Conservation (phyloP, 2,113 vertebrate genomes). For the Gila orcuttii region DNA sequence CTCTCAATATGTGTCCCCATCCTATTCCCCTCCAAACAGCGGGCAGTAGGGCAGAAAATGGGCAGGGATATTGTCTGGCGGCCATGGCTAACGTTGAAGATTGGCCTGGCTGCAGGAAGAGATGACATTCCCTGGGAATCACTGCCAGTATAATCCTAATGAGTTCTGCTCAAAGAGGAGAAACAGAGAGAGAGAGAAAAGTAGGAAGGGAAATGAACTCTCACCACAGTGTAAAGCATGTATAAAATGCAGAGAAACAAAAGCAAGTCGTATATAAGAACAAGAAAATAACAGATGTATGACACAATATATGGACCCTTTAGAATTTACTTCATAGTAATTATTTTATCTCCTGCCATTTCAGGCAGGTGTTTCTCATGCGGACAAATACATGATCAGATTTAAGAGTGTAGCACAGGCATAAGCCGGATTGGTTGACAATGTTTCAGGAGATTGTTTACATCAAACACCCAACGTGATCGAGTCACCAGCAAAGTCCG, state of each 20-base stretch:
- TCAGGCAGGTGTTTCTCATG: slow-evolving; percentile 26
- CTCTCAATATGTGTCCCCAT: slow-evolving; percentile 60
- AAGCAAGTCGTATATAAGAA: slow-evolving; percentile 20
- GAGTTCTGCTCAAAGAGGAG: slow-evolving; percentile 75
- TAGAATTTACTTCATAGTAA: slow-evolving; percentile 26
- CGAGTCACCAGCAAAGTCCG: slow-evolving; percentile 12
- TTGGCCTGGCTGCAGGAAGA: slow-evolving; percentile 72
- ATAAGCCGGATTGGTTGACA: neutral
- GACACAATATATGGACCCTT: slow-evolving; percentile 19
- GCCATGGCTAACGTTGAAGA: slow-evolving; percentile 74
- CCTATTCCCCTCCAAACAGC: slow-evolving; percentile 61
- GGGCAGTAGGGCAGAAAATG: slow-evolving; percentile 67
- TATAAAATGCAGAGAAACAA: neutral
- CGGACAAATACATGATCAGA: slow-evolving; percentile 23
- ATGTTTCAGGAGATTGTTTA: slow-evolving; percentile 32
- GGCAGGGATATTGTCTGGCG: slow-evolving; percentile 68
- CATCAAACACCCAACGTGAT: slow-evolving; percentile 39
- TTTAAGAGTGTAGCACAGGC: slow-evolving; percentile 24
- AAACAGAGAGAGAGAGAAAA: slow-evolving; percentile 1
- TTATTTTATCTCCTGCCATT: slow-evolving; percentile 7
- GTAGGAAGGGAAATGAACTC: slow-evolving; percentile 30
- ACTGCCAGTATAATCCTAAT: slow-evolving; percentile 87
- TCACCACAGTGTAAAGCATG: slow-evolving; percentile 36
- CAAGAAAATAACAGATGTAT: neutral
- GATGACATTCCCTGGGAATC: slow-evolving; percentile 77